Base-by-base conservation (phyloP, 2,888 invertebrate species). In the Protonemura montana region DNA sequence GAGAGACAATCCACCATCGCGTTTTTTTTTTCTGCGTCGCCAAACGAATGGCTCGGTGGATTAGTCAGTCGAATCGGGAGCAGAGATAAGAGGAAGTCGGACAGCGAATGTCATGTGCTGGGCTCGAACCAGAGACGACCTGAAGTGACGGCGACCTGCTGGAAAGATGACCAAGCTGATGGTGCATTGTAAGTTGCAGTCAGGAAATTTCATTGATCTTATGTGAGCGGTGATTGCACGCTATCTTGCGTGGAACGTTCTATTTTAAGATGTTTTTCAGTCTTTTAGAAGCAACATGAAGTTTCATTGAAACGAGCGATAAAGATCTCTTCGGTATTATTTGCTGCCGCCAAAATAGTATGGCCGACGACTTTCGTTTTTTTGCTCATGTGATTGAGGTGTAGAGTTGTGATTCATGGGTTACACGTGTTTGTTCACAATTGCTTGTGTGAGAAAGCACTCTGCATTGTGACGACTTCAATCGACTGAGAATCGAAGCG, bases 221-320 rank as follows among this genome's bases (percentile, higher is more conserved):
- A 21, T 59, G 35, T 6, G 35, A 35, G 35, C 10, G 35, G 10
- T 59, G 13, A 2, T 21, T 10, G 13, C 59, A 59, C 59, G 59
- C 59, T 21, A 21, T 59, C 59, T 59, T 59, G 59, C 59, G 59
- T 59, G 59, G 16, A 21, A 59, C 59, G 16, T 21, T 81, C 30
- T 10, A 81, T n/a, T 81, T 81, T 1, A 30, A 81, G n/a, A 81
- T 81, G 16, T 29, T 10, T 81, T 81, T 30, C 35, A 35, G 35
- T 35, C 16, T 29, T 7, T 30, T 81, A 10, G 1, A 7, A 81
- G 30, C 30, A 81, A 81, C 16, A 81, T 2, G n/a, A n/a, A 83
- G 42, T 83, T 2, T 6, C 21, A 35, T 83, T 29, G 83, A 82
- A 82, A 10, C 27, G 84, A 6, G 35, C 13, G 42, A 83, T 35